These are phyloP conservation scores for Lepisosteus osseus DNA, from an alignment of 2,113 vertebrate genomes.

Conservation along the genomic window DNA sequence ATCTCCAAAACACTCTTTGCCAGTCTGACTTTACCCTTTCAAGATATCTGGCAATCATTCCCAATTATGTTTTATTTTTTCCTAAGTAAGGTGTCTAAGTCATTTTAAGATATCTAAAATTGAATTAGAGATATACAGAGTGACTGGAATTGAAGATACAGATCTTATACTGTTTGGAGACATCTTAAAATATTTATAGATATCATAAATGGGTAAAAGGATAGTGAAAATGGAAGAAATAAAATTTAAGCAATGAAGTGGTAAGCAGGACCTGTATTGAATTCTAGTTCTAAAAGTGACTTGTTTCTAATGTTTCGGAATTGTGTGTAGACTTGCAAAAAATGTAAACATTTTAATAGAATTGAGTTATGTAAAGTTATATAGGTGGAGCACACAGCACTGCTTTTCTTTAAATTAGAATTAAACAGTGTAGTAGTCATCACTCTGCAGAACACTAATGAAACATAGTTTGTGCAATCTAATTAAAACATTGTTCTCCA, in stretches of 20 bases:
- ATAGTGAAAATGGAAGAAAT: conserved; percentile 47
- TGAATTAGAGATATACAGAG: conserved; percentile 54
- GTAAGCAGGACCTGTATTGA: neutral
- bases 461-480: too few species aligned
- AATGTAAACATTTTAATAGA: neutral
- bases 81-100: conserved; percentile 58
- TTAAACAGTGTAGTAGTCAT: too few species aligned
- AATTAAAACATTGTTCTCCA: too few species aligned
- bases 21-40: conserved; percentile 6
- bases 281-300: neutral
- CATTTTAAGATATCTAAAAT: conserved; percentile 68
- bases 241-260: conserved; percentile 9
- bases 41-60: conserved; percentile 46
- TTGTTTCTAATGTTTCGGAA: neutral
- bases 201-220: conserved; percentile 46
- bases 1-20: neutral
- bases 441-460: too few species aligned
- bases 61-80: conserved; percentile 48
- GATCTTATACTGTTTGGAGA: conserved; percentile 25
- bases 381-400: neutral
- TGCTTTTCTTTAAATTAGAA: neutral
- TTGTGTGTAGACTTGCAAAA: neutral
- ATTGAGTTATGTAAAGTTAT: neutral
- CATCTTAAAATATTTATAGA: conserved; percentile 56
- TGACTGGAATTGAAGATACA: conserved; percentile 22